Evolutionary conservation across 2,113 vertebrate genomes (phyloP).

Genomic region (Axis porcinus): DNA sequence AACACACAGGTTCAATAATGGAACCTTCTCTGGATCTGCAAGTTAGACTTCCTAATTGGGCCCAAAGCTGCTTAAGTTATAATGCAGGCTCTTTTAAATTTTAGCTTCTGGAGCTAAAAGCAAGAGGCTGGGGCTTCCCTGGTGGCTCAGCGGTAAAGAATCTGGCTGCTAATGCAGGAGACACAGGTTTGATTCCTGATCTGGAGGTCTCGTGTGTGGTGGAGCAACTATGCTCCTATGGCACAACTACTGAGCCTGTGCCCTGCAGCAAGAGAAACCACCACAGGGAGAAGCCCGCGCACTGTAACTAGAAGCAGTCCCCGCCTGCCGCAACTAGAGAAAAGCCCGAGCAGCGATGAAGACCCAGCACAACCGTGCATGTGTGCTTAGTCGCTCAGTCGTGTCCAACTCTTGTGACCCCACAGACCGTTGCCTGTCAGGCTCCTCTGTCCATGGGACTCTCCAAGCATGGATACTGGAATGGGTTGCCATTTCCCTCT

Average conservation of each 20-base stretch:
- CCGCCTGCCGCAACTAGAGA: fast-evolving
- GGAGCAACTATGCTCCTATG: background rate
- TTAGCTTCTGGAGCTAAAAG: background rate
- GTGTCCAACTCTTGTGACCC: background rate
- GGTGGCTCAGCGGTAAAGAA: background rate
- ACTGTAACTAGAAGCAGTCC: background rate
- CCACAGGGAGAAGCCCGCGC: fast-evolving
- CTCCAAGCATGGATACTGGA: background rate
- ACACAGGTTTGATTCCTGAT: background rate
- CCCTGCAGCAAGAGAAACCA: background rate
- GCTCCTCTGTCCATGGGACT: background rate
- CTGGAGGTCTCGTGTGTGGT: background rate
- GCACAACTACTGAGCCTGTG: background rate
- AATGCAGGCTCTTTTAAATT: background rate
- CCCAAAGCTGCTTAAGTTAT: background rate
- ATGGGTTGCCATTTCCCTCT: background rate
- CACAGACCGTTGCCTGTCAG: background rate
- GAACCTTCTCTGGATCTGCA: background rate
- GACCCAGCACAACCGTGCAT: background rate
- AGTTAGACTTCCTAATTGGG: background rate
- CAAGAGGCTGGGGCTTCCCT: background rate
- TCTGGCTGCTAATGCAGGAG: background rate
- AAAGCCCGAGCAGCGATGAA: background rate
- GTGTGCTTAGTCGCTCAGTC: background rate
- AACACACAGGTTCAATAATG: background rate